These are phyloP conservation scores for Gonatopus flavifemur DNA, from an alignment of 1,140 invertebrate species.

Conservation along the genomic window DNA sequence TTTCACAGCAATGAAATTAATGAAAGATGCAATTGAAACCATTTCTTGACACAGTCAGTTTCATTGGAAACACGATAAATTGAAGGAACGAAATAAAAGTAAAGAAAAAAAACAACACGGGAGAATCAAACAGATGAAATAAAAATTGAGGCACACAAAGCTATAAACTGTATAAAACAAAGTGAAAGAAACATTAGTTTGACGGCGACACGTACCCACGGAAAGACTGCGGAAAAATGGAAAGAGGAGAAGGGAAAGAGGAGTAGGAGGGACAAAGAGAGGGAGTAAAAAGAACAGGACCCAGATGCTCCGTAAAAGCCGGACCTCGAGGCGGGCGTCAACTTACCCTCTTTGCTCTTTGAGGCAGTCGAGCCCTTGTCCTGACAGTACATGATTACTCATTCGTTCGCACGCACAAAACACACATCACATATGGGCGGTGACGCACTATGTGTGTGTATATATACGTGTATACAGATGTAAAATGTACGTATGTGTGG, in stretches of 20 bases:
- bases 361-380: conserved; percentile 44
- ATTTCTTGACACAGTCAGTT: no score
- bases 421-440: conserved; percentile 50
- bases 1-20: no score
- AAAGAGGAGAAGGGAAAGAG: neutral
- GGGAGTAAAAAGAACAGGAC: neutral
- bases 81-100: no score
- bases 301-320: conserved; percentile 2
- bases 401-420: conserved; percentile 35
- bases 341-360: conserved; percentile 47
- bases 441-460: conserved; percentile 40
- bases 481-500: neutral
- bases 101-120: no score
- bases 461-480: conserved; percentile 2
- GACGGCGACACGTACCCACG: no score
- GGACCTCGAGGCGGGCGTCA: conserved; percentile 15
- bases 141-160: no score
- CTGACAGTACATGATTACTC: conserved; percentile 51
- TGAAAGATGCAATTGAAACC: no score
- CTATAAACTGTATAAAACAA: no score
- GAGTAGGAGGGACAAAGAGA: neutral
- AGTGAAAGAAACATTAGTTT: no score
- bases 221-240: no score
- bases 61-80: no score
- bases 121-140: no score